These are phyloP conservation scores for Lithodes maja DNA, from an alignment of 2,888 invertebrate genomes.

Conservation along the genomic window DNA sequence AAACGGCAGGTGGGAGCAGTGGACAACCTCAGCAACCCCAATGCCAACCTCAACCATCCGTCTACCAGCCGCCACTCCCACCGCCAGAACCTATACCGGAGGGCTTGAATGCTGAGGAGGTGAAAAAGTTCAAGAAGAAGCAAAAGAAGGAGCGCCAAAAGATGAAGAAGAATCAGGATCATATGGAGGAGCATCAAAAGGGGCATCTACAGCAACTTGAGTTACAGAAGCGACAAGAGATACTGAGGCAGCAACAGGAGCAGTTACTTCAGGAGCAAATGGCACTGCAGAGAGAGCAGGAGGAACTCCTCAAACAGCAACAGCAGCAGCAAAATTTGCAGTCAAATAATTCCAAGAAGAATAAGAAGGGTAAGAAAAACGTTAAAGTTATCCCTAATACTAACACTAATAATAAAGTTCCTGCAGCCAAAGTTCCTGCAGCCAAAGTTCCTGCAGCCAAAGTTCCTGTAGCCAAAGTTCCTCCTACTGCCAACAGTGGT, in stretches of 20 bases:
- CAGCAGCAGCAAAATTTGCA: slow-evolving; percentile 53
- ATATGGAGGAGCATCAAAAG: slow-evolving; percentile 61
- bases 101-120: slow-evolving; percentile 56
- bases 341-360: slow-evolving; percentile 46
- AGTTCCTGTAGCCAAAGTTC: not conserved
- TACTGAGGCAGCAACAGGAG: slow-evolving; percentile 69
- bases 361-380: slow-evolving; percentile 54
- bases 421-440: not conserved
- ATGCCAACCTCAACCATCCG: not conserved
- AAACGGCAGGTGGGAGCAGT: slow-evolving; percentile 22
- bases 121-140: slow-evolving; percentile 66
- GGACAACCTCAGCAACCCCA: not conserved
- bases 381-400: not conserved
- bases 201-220: slow-evolving; percentile 62
- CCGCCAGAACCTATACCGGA: slow-evolving; percentile 50
- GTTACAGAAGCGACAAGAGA: slow-evolving; percentile 66
- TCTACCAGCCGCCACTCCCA: slow-evolving; percentile 10
- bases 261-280: slow-evolving; percentile 65
- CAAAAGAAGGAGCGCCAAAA: slow-evolving; percentile 70
- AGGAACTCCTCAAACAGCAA: slow-evolving; percentile 63
- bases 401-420: not conserved
- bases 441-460: not conserved
- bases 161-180: slow-evolving; percentile 52
- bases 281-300: slow-evolving; percentile 66
- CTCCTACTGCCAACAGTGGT: not conserved